phyloP scores from a whole-genome alignment of 2,113 vertebrate species.

The Notarius quadriscutis region DNA sequence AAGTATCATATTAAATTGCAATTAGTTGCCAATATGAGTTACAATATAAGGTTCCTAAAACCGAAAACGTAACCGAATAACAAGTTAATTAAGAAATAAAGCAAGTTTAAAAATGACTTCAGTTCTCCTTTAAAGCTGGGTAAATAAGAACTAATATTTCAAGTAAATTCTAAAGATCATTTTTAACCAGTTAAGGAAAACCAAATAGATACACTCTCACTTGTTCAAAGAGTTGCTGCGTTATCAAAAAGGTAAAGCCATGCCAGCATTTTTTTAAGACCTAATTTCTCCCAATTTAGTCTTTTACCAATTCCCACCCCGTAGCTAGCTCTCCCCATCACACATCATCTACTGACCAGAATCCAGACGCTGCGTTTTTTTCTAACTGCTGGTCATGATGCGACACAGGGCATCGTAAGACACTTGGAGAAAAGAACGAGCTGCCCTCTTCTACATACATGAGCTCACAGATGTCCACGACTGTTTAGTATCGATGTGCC shows the following conservation, averaged over 20 bases:
- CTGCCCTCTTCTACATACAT: not conserved
- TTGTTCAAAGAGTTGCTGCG: not conserved
- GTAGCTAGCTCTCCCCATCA: not conserved
- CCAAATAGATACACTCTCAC: not conserved
- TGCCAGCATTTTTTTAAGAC: not conserved
- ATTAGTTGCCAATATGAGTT: too few species aligned
- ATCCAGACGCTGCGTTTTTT: not conserved
- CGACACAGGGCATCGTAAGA: not conserved
- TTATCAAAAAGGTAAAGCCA: not conserved
- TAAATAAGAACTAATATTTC: not conserved
- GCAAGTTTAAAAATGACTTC: too few species aligned
- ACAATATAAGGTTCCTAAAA: too few species aligned
- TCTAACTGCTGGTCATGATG: not conserved
- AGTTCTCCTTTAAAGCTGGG: too few species aligned
- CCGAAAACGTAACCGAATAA: too few species aligned
- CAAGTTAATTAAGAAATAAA: too few species aligned
- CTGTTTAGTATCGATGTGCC: not conserved
- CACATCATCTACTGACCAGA: not conserved
- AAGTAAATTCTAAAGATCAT: not conserved
- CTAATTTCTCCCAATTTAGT: not conserved
- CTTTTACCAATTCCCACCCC: not conserved
- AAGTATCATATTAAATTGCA: too few species aligned
- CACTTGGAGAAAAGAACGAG: not conserved
- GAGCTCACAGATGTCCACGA: not conserved
- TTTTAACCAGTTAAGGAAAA: not conserved